Base-by-base conservation (phyloP, 2,888 invertebrate species). In the Mechanitis messenoides region DNA sequence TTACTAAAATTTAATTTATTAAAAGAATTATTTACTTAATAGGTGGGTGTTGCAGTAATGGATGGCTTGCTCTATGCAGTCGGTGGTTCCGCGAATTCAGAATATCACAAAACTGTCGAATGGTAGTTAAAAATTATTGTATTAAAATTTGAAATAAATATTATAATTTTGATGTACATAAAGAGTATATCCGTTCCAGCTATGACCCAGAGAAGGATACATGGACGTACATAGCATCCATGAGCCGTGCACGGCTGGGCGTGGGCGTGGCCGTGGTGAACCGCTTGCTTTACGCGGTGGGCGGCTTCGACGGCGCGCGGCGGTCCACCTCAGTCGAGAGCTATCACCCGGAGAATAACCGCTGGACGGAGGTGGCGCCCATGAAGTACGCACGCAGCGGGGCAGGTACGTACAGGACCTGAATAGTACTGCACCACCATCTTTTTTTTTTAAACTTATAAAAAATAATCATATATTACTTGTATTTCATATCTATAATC, bases 301-400 rank as follows among this genome's bases (percentile, higher is more conserved):
- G 97, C 57, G 97, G 97, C 0, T 97, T 95, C 80, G 96, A 98
- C 84, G 97, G 98, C 33, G 90, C 90, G 20, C 91, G 94, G 38
- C 91, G 97, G 45, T 91, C 97, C 62, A 91, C 91, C 70, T 94
- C 95, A 45, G 96, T 94, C 1, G 98, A 98, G 87, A 96, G 97
- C 83, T 98, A 97, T 84, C 96, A 97, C 82, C 97, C 98, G 0
- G 98, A 98, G 86, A 95, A 95, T 79, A 94, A 97, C 79, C 93
- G 94, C 72, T 98, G 98, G 98, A 94, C 93, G 1, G 92, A 93
- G 77, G 92, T 97, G 65, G 92, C 95, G 20, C 88, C 96, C 1
- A 96, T 97, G 95, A 91, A 92, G 63, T 92, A 92, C 38, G 93
- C 93, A 5, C 90, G 97, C 63, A 96, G 96, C 78, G 97, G 97